Evolutionary conservation across 1,140 invertebrate genomes (phyloP), one percentile per base, ranked within the genome.

Genomic region (Ectropis grisescens): DNA sequence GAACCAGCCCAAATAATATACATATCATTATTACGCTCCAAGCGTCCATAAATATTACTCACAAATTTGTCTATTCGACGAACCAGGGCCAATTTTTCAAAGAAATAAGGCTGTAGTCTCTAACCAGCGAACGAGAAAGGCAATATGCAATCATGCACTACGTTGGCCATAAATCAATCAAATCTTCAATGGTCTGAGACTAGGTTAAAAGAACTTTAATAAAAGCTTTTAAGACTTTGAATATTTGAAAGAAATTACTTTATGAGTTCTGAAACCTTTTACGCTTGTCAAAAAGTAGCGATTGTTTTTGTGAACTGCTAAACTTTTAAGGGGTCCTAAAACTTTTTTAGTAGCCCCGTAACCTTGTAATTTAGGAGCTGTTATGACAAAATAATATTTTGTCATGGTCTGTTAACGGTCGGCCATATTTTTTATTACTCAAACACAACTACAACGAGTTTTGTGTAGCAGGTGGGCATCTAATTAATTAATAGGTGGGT

Each of bases 401-500:
- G n/a, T n/a, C n/a, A n/a, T n/a, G n/a, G n/a, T n/a, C n/a, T n/a
- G n/a, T n/a, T n/a, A n/a, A n/a, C n/a, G n/a, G n/a, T n/a, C 38
- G 13, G 28, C 32, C 10, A 14, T 51, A 54, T 57, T 48, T 38
- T 36, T 45, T 53, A 36, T 16, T 4, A 45, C 38, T 37, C 37
- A 33, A 49, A 51, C n/a, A n/a, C 40, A 29, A 37, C 40, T 47
- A 49, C 44, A 37, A 30, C 31, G 45, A 45, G 49, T 53, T 49
- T 60, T 48, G 28, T 45, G 37, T 40, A 47, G 58, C 62, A 71
- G 69, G 67, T 71, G 60, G 57, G 48, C 55, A 54, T 58, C 52
- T 70, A 75, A 70, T 72, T 78, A 71, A 78, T 74, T 69, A 65
- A 43, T 47, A 47, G 54, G 55, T 59, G 41, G 50, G 47, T 36